These are phyloP conservation scores for Ooceraea biroi DNA, from an alignment of 1,140 invertebrate species.

Conservation along the genomic window DNA sequence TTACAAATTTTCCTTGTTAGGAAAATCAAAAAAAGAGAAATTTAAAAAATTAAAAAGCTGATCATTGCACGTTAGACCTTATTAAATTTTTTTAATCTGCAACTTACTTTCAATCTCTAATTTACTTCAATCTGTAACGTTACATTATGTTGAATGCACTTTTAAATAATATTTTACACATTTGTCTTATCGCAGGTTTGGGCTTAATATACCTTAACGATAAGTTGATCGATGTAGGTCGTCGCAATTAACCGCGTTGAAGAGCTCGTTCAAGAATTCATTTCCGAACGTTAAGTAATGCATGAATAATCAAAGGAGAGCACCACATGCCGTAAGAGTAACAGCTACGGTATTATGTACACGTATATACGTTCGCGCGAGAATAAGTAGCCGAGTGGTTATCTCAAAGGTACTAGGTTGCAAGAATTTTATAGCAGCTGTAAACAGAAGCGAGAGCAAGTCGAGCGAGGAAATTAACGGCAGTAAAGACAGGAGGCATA, in stretches of 20 bases:
- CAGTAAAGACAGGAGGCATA: constrained; percentile 1
- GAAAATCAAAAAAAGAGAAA: no score
- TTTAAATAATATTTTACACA: background rate
- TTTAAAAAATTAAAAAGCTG: no score
- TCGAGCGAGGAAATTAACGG: constrained; percentile 31
- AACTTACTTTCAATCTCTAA: background rate
- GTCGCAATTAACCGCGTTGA: constrained; percentile 22
- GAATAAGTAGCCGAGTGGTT: background rate
- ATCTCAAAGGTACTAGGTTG: constrained; percentile 16
- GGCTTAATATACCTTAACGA: constrained; percentile 16
- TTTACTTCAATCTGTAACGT: no score
- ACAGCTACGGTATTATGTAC: constrained; percentile 5
- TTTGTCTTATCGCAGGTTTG: background rate
- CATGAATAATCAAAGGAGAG: constrained; percentile 47
- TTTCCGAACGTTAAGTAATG: constrained; percentile 42
- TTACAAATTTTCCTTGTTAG: no score
- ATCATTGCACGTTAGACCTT: background rate
- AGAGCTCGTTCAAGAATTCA: constrained; percentile 5
- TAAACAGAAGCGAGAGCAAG: constrained; percentile 20
- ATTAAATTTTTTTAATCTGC: background rate
- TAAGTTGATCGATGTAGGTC: constrained; percentile 35
- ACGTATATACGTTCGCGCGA: constrained; percentile 1
- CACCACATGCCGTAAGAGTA: background rate
- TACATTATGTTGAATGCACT: background rate
- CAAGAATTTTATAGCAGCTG: constrained; percentile 21